Evolutionary conservation across 2,888 invertebrate genomes (phyloP).

Genomic region (Nymphalis urticae): DNA sequence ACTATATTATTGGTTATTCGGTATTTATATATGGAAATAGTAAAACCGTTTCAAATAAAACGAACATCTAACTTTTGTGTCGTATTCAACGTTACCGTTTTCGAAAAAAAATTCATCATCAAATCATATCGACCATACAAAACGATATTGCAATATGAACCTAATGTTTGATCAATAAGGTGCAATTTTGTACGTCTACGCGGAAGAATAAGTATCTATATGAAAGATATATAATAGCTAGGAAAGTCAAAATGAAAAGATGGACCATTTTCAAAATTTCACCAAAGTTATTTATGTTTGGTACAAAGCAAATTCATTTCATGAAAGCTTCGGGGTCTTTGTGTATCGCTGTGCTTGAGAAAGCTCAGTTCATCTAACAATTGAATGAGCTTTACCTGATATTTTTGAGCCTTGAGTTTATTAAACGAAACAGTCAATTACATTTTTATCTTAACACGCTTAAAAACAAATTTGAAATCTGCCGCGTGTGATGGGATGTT

Average conservation of each 20-base stretch:
- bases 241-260: not conserved
- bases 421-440: not conserved
- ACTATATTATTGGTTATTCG: too few species aligned
- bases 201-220: not conserved
- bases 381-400: not conserved
- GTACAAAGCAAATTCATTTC: conserved; percentile 1
- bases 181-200: not conserved
- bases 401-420: not conserved
- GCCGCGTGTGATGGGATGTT: too few species aligned
- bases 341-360: not conserved
- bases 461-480: too few species aligned
- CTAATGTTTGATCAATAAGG: not conserved
- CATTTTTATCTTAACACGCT: not conserved
- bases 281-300: conserved; percentile 4
- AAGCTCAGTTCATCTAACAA: not conserved
- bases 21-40: not conserved
- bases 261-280: conserved; percentile 6
- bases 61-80: not conserved
- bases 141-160: not conserved
- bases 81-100: not conserved
- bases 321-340: not conserved
- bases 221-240: not conserved
- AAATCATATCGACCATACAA: not conserved
- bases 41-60: not conserved
- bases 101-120: too few species aligned